Conservation (phyloP, 2,888 invertebrate genomes). For the Chrysotoxum bicinctum region DNA sequence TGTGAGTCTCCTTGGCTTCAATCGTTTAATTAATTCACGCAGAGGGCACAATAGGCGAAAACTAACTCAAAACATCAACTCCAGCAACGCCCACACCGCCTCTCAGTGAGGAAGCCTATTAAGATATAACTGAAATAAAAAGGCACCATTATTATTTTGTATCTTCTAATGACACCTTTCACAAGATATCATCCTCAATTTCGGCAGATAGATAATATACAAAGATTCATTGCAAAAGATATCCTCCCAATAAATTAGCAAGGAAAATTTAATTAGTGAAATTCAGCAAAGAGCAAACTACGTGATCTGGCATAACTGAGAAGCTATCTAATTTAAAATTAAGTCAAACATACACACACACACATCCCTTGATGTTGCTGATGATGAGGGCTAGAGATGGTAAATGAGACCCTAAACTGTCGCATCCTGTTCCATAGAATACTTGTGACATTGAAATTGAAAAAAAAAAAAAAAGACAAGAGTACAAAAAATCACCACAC, state of each 20-base stretch:
- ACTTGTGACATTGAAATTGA: not conserved
- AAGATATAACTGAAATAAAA: slow-evolving; percentile 45
- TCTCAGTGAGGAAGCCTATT: slow-evolving; percentile 16
- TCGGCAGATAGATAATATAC: slow-evolving; percentile 26
- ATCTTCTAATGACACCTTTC: slow-evolving; percentile 59
- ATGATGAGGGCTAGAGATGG: not conserved
- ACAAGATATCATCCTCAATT: slow-evolving; percentile 44
- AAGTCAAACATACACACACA: slow-evolving; percentile 62
- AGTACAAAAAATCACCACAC: slow-evolving; percentile 10
- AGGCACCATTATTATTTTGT: slow-evolving; percentile 37
- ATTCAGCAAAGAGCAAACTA: slow-evolving; percentile 43
- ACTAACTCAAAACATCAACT: not conserved
- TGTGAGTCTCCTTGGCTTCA: slow-evolving; percentile 14
- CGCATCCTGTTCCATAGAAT: not conserved
- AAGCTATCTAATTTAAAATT: slow-evolving; percentile 62
- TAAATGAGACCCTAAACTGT: slow-evolving; percentile 19
- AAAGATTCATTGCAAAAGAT: slow-evolving; percentile 15
- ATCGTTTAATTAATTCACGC: slow-evolving; percentile 55
- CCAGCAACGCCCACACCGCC: not conserved
- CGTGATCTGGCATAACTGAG: slow-evolving; percentile 63
- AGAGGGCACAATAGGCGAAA: not conserved
- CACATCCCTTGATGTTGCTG: not conserved
- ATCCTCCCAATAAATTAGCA: slow-evolving; percentile 63
- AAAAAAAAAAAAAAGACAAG: not conserved
- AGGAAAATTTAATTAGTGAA: slow-evolving; percentile 67